phyloP scores from a whole-genome alignment of 2,797 vertebrate genomes.

The Catamblyrhynchus diadema region DNA sequence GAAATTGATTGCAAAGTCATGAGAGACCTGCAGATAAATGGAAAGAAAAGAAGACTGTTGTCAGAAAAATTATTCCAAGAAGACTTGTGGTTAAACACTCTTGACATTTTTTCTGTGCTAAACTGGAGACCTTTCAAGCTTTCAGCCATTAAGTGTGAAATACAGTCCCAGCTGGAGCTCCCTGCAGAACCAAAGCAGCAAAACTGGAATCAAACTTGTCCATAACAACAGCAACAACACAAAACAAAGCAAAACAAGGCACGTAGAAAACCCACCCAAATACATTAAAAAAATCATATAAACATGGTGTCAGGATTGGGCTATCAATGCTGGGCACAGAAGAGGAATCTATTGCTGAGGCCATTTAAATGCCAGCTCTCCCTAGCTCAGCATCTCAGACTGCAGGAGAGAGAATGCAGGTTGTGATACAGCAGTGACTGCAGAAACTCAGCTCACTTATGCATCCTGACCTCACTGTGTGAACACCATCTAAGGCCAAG shows the following conservation, averaged over 20 bases:
- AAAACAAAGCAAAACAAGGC: background rate
- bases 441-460: background rate
- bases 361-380: background rate
- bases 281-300: background rate
- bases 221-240: background rate
- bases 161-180: slow-evolving; percentile 3
- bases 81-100: background rate
- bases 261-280: background rate
- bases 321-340: background rate
- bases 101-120: slow-evolving; percentile 17
- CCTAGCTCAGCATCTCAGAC: background rate
- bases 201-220: slow-evolving; percentile 25
- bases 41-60: slow-evolving; percentile 39
- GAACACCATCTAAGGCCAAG: background rate
- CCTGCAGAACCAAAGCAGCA: background rate
- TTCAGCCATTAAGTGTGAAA: slow-evolving; percentile 23
- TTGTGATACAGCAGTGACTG: background rate
- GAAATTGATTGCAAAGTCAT: slow-evolving; percentile 99
- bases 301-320: background rate
- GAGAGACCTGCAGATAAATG: slow-evolving; percentile 85
- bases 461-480: background rate
- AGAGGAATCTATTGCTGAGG: background rate
- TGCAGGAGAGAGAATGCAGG: background rate
- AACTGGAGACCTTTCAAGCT: slow-evolving; percentile 41
- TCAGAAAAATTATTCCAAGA: slow-evolving; percentile 26